Evolutionary conservation across 1,140 invertebrate species (phyloP), one percentile per base, ranked within the genome.

Genomic region (Linepithema humile): DNA sequence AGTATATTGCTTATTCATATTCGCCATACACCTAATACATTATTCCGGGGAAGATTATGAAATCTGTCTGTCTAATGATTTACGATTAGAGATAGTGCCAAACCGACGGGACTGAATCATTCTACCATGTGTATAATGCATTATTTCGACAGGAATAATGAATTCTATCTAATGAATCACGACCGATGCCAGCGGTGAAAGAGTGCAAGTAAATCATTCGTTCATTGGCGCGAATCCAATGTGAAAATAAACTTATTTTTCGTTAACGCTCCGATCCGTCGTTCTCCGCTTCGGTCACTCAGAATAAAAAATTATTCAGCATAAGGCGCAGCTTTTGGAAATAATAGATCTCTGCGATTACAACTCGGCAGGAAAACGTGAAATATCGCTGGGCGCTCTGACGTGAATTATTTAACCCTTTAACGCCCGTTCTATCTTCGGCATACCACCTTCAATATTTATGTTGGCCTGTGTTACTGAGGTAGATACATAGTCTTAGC

Each of bases 281-380:
- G 40, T 45, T 50, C 20, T 45, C 20, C 32, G 23, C 45, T 67
- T n/a, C 32, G 32, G 5, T 53, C 40, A 50, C 10, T 78, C 23
- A 23, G 60, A 10, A 38, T 77, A 78, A 78, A 78, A 48, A 53
- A 29, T 78, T 77, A 65, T 77, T 78, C 60, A 50, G 64, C 59
- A 12, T 20, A 50, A 67, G 38, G 43, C 40, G 15, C 17, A 12
- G 12, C 20, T 26, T 67, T 65, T 64, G 26, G 29, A 67, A 53
- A 29, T 50, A 77, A 65, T 15, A 35, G 2, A 65, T 17, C 15
- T 23, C 6, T 10, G 40, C 17, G 29, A 48, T 64, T 64, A n/a
- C 17, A 77, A 67, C 43, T 23, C 3, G n/a, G 48, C 12, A n/a
- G 7, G 23, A 55, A 78, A 69, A 48, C 15, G 15, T 67, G 23